Evolutionary conservation across 1,140 invertebrate genomes (phyloP), one percentile per base, ranked within the genome.

Genomic region (Magallana ariakensis): DNA sequence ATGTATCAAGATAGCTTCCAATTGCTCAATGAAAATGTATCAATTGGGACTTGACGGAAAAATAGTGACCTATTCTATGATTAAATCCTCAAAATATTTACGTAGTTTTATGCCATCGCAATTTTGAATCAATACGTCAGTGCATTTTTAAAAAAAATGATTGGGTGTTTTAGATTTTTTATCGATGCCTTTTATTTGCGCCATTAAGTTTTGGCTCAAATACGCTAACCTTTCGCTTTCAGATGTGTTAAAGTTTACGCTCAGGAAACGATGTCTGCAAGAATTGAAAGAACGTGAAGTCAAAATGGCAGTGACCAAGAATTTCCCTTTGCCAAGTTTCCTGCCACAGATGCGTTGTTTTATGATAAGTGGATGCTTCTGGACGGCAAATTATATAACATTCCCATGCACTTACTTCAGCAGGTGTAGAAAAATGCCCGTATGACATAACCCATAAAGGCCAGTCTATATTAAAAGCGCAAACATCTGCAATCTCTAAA

Each of bases 381-480:
- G 80, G 80, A 55, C 80, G 80, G 46, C 80, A 54, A 82, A 82
- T 82, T 82, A 82, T 56, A 56, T 56, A 82, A 82, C 80, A 55
- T 82, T 82, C 80, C 80, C 80, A 82, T 82, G 80, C 46, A 82
- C 46, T 55, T 55, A 56, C 80, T 82, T 54, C 53, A 82, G 55
- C 80, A 82, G 80, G 80, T 82, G 80, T 56, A 56, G 80, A 56
- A 56, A 54, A 56, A 82, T 55, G 80, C 46, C 55, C 66, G 66
- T 82, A 54, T 82, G 80, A 82, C 80, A 82, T 82, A 55, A 82
- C 80, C 80, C 80, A 82, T 82, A 82, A 55, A 82, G 66, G 22
- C 66, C 66, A 75, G 66, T 75, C 66, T 75, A 75, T 75, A 75
- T 75, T 75, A 60, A 60, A 60, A 75, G 66, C 66, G 13, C 66